Conservation (phyloP, 2,113 vertebrate genomes). For the Melanocharis versteri region DNA sequence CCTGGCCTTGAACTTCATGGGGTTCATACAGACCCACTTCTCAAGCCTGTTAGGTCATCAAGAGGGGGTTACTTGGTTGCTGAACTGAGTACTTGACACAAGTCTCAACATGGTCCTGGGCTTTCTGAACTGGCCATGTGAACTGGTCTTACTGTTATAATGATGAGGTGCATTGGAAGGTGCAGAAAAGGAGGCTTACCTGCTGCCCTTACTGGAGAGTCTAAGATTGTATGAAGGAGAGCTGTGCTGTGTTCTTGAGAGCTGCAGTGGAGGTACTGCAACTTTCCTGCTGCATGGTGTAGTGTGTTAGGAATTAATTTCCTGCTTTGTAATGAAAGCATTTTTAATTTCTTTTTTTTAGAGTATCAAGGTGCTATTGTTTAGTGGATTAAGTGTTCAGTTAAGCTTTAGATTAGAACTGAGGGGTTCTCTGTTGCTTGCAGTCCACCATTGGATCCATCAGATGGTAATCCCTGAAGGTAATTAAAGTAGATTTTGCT, state of each 20-base stretch:
- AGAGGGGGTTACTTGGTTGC: rapidly evolving
- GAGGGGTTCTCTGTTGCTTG: neutral
- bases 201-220: neutral
- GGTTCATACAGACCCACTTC: neutral
- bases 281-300: neutral
- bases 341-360: neutral
- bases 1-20: too few species aligned
- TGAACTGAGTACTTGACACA: neutral
- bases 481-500: neutral
- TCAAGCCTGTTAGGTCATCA: neutral
- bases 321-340: neutral
- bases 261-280: neutral
- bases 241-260: neutral
- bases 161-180: neutral
- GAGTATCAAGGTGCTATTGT: neutral
- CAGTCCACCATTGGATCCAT: neutral
- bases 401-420: neutral
- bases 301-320: neutral
- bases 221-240: neutral
- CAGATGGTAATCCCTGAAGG: neutral
- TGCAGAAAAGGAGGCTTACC: neutral
- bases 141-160: rapidly evolving
- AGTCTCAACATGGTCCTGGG: neutral
- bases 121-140: neutral
- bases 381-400: neutral